These are phyloP conservation scores for Stenichneumon culpator DNA, from an alignment of 2,888 invertebrate genomes.

Conservation along the genomic window DNA sequence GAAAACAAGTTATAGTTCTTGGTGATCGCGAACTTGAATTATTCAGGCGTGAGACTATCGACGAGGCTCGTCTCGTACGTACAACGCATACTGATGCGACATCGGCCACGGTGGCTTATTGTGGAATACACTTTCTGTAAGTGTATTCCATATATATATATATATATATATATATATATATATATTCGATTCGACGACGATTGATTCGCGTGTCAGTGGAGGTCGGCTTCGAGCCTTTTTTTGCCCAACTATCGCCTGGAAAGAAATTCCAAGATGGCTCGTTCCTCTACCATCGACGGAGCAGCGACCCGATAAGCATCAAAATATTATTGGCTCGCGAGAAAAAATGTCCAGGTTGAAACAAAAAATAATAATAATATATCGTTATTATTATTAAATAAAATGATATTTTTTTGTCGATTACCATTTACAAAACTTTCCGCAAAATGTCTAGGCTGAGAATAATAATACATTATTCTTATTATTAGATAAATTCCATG, in stretches of 20 bases:
- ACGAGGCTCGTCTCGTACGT: constrained; percentile 42
- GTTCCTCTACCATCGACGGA: neutral
- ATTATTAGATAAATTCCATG: neutral
- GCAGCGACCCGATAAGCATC: too few species aligned
- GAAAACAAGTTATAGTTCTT: constrained; percentile 48
- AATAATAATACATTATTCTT: too few species aligned
- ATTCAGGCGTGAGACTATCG: constrained; percentile 62
- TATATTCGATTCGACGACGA: neutral
- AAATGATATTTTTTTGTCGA: too few species aligned
- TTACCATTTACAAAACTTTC: too few species aligned
- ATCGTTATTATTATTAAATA: too few species aligned
- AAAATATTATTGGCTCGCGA: too few species aligned
- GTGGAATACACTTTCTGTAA: too few species aligned
- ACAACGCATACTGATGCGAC: neutral
- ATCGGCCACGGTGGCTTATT: constrained; percentile 33
- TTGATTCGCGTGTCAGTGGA: neutral
- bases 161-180: too few species aligned
- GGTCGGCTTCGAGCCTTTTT: neutral
- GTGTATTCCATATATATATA: neutral
- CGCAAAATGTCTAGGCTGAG: too few species aligned
- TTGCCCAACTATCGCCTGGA: neutral
- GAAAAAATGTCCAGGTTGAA: too few species aligned
- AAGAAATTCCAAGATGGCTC: neutral
- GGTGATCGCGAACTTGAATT: constrained; percentile 50
- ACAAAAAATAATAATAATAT: too few species aligned